These are phyloP conservation scores for Apistogramma diplotaenia DNA, from an alignment of 2,113 vertebrate species.

Conservation along the genomic window DNA sequence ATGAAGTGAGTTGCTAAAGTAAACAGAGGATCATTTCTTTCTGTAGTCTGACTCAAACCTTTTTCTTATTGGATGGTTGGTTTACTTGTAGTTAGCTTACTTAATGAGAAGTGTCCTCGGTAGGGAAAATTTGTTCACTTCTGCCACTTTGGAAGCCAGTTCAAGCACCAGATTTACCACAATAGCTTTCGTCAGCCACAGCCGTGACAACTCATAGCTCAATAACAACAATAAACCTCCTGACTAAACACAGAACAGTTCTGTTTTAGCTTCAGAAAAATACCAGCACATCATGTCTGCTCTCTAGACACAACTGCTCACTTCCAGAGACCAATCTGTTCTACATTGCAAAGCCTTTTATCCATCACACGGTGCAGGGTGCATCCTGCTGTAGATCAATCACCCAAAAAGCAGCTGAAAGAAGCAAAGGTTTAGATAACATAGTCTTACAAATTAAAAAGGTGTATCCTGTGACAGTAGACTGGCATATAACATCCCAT, in stretches of 20 bases:
- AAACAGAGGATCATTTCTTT: background rate
- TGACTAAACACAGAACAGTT: background rate
- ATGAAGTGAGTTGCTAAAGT: background rate
- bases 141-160: background rate
- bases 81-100: background rate
- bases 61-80: background rate
- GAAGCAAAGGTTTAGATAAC: background rate
- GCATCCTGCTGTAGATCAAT: background rate
- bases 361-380: conserved; percentile 3
- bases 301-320: conserved; percentile 2
- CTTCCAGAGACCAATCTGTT: conserved; percentile 47
- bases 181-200: background rate
- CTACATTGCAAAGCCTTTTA: conserved; percentile 34
- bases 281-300: background rate
- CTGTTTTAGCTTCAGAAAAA: conserved; percentile 13
- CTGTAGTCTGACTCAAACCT: background rate
- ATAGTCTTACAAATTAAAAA: background rate
- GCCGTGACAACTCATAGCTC: background rate
- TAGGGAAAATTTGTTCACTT: background rate
- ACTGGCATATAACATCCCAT: background rate
- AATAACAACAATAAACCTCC: background rate
- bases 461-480: background rate
- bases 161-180: background rate
- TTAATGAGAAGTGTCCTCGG: background rate
- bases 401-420: background rate